A percentile compares a stretch with the other conserved stretches of the same genome.
Evolutionary conservation across 2,888 invertebrate species (phyloP).

Genomic region (Tinea semifulvella): DNA sequence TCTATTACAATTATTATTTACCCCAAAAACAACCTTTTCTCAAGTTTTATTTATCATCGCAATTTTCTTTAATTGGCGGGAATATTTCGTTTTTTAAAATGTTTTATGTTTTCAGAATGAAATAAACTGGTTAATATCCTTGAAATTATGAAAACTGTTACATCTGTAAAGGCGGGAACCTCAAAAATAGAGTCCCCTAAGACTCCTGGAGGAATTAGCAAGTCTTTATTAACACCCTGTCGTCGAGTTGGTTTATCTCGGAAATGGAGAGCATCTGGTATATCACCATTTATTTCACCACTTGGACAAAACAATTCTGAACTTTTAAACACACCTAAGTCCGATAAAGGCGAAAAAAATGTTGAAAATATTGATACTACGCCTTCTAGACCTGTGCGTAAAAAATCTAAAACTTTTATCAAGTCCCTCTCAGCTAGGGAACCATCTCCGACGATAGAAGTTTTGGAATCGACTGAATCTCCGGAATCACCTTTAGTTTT

Average conservation of each 20-base stretch:
- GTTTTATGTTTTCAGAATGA: too few species aligned
- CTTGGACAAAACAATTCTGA: not conserved
- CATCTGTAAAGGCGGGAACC: not conserved
- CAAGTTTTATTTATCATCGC: too few species aligned
- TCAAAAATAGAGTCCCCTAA: conserved; percentile 31
- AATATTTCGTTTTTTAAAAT: too few species aligned
- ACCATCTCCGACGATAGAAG: conserved; percentile 16
- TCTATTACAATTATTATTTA: too few species aligned
- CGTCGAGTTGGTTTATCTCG: conserved; percentile 62
- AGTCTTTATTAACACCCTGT: conserved; percentile 59
- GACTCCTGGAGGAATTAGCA: conserved; percentile 60
- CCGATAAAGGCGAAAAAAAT: conserved; percentile 19
- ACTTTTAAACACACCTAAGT: not conserved
- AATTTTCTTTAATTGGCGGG: too few species aligned
- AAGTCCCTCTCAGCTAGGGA: conserved; percentile 20
- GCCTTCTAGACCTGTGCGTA: conserved; percentile 33
- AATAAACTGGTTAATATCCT: too few species aligned
- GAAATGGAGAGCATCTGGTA: conserved; percentile 43
- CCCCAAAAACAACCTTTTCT: too few species aligned
- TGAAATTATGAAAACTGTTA: not conserved
- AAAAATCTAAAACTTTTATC: conserved; percentile 32
- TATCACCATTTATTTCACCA: conserved; percentile 17
- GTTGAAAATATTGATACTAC: conserved; percentile 24
- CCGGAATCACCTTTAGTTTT: too few species aligned
- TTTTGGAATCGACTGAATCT: conserved; percentile 20